Evolutionary conservation across 2,113 vertebrate species (phyloP).

Genomic region (Neoarius graeffei): DNA sequence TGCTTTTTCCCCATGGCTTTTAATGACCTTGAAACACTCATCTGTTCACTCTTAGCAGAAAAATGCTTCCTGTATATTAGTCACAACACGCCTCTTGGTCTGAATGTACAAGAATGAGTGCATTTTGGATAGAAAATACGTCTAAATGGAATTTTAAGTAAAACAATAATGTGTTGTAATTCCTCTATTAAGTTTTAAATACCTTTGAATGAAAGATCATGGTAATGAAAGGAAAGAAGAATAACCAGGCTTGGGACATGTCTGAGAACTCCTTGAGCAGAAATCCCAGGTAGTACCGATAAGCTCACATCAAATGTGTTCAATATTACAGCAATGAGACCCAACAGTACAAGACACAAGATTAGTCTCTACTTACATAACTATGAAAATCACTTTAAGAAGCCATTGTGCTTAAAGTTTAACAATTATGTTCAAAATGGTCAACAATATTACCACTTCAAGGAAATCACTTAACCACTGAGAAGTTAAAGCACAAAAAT

Average conservation of each 20-base stretch:
- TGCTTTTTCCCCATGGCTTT: conserved; percentile 35
- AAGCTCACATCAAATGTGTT: not conserved
- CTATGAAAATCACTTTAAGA: not conserved
- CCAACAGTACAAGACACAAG: not conserved
- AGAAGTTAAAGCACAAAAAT: no score
- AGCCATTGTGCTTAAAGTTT: not conserved
- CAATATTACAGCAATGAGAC: not conserved
- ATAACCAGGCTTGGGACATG: not conserved
- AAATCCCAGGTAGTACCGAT: not conserved
- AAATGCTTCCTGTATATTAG: conserved; percentile 28
- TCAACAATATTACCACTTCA: not conserved
- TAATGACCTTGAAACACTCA: conserved; percentile 43
- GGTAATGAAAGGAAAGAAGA: not conserved
- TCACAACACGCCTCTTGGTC: not conserved
- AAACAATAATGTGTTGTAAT: not conserved
- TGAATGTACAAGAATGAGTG: not conserved
- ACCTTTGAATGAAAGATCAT: not conserved
- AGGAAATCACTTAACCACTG: not conserved
- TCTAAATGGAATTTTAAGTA: not conserved
- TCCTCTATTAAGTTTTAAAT: not conserved
- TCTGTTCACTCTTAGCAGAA: conserved; percentile 21
- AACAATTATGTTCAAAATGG: not conserved
- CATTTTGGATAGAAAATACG: not conserved
- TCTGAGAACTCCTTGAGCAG: not conserved
- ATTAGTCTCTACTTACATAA: not conserved